phyloP scores from a whole-genome alignment of 2,113 vertebrate species.

The Butorides virescens region DNA sequence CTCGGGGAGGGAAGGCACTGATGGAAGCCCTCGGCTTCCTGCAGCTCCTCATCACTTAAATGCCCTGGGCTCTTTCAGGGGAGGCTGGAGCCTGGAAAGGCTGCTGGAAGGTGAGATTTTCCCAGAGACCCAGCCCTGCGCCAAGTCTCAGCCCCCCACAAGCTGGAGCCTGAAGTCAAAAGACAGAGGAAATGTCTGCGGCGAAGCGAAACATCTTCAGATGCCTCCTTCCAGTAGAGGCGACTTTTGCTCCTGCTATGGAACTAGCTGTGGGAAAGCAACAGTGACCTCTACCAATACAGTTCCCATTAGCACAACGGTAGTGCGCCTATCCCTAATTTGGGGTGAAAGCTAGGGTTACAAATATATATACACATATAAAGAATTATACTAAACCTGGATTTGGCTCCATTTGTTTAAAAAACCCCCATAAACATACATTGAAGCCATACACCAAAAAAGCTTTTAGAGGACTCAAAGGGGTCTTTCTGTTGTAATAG shows the following conservation, averaged over 20 bases:
- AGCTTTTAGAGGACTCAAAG: constrained; percentile 55
- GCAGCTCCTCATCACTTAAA: background rate
- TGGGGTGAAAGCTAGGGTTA: background rate
- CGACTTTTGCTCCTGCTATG: background rate
- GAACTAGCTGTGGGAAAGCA: background rate
- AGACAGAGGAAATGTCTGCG: background rate
- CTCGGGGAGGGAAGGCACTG: background rate
- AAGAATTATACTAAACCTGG: constrained; percentile 31
- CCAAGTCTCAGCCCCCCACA: fast-evolving
- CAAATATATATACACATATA: background rate
- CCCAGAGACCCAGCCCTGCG: background rate
- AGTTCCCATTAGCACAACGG: background rate
- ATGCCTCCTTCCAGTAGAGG: background rate
- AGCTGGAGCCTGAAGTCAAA: background rate
- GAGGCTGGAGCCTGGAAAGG: background rate
- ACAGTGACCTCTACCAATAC: background rate
- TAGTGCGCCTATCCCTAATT: background rate
- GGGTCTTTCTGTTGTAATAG: constrained; percentile 49
- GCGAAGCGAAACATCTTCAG: background rate
- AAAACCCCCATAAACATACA: constrained; percentile 14
- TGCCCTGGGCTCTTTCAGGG: background rate
- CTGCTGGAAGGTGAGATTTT: background rate
- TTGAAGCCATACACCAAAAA: constrained; percentile 33
- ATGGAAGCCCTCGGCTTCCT: background rate
- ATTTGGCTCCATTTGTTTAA: constrained; percentile 38